Conservation (phyloP, 2,113 vertebrate species). For the Serinus canaria region DNA sequence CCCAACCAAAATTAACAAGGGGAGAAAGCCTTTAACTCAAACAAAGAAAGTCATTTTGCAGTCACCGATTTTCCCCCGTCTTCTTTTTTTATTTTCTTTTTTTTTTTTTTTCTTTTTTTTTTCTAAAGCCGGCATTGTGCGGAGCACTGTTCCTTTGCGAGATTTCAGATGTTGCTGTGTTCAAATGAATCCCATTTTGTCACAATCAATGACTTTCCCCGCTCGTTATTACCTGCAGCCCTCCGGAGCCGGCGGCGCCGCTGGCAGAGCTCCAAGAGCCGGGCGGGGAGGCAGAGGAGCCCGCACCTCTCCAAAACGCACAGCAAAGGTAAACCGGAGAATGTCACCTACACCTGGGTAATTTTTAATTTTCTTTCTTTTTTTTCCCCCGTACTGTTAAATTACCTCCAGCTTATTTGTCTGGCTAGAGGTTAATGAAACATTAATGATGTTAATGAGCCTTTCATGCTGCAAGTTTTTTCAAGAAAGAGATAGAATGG, state of each 20-base stretch:
- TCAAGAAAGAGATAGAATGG: slow-evolving; percentile 80
- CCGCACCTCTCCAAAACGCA: slow-evolving; percentile 26
- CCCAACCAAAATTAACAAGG: background rate
- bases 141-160: slow-evolving; percentile 14
- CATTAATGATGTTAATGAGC: slow-evolving; percentile 81
- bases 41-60: slow-evolving; percentile 58
- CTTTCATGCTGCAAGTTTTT: slow-evolving; percentile 74
- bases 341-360: slow-evolving; percentile 72
- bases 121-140: background rate
- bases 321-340: background rate
- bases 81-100: rapidly evolving
- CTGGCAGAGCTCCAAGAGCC: slow-evolving; percentile 56
- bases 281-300: background rate
- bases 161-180: slow-evolving; percentile 43
- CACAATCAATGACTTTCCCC: slow-evolving; percentile 63
- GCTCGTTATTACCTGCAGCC: slow-evolving; percentile 56
- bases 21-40: slow-evolving; percentile 23
- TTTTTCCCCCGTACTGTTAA: slow-evolving; percentile 51
- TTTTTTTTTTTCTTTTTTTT: background rate
- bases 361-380: slow-evolving; percentile 66
- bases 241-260: background rate
- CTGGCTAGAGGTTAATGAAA: slow-evolving; percentile 82
- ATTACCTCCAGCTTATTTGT: slow-evolving; percentile 78
- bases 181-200: slow-evolving; percentile 67
- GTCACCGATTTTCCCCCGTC: background rate